Evolutionary conservation across 2,113 vertebrate species (phyloP).

Genomic region (Thinocorus orbignyianus): DNA sequence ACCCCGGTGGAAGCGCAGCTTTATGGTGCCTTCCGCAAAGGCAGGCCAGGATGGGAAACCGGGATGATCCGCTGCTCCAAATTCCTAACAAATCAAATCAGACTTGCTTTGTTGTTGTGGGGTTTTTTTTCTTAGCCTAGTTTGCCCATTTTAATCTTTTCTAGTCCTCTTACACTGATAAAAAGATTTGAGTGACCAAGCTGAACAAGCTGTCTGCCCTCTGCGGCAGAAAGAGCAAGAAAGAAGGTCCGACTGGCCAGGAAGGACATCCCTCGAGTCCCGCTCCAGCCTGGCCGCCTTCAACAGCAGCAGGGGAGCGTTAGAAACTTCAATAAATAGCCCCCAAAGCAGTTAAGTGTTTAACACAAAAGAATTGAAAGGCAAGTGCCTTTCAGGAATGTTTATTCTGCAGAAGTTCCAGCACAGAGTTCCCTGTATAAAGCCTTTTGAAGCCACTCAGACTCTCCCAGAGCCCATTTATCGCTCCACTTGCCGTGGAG

Average conservation of each 20-base stretch:
- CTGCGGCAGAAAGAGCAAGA: background rate
- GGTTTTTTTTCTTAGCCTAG: background rate
- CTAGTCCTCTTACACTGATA: background rate
- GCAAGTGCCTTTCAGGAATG: background rate
- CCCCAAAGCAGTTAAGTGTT: background rate
- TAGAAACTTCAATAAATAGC: background rate
- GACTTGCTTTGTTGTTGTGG: background rate
- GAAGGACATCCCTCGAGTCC: background rate
- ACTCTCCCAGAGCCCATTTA: background rate
- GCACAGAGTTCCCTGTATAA: rapidly evolving
- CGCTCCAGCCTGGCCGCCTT: background rate
- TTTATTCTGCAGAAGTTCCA: background rate
- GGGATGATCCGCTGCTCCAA: background rate
- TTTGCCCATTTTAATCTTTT: background rate
- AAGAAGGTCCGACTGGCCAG: background rate
- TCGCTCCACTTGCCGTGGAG: background rate
- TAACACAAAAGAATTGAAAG: background rate
- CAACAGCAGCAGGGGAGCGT: background rate
- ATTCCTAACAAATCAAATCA: background rate
- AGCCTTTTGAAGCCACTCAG: rapidly evolving
- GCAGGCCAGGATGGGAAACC: background rate
- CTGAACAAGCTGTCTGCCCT: background rate
- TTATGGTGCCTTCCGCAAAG: background rate
- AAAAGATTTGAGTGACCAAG: background rate
- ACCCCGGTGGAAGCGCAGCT: background rate